phyloP scores from a whole-genome alignment of 2,797 vertebrate genomes.

The Sebastes minor region DNA sequence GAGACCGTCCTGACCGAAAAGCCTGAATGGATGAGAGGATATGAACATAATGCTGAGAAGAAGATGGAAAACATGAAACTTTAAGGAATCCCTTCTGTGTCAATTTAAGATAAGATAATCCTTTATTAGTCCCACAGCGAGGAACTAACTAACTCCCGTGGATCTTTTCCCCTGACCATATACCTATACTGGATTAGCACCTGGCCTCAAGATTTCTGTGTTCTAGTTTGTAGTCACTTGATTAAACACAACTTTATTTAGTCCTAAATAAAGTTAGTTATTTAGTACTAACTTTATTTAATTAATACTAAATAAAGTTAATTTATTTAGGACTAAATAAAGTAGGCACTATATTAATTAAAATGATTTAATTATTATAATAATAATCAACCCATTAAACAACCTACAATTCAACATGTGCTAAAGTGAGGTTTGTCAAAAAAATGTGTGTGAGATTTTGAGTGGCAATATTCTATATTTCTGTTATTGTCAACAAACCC shows the following conservation, averaged over 20 bases:
- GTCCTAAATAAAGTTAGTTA: neutral
- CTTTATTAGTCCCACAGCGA: too few relatives aligned
- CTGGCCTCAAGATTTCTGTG: neutral
- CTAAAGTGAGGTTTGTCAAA: neutral
- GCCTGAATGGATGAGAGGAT: constrained; percentile 72
- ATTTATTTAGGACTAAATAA: neutral
- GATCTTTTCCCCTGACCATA: neutral
- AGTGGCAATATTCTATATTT: neutral
- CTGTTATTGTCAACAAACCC: neutral
- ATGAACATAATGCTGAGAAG: neutral
- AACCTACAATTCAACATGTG: neutral
- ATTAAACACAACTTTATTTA: neutral
- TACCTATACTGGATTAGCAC: neutral
- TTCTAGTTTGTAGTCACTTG: neutral
- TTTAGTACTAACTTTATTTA: fast-evolving
- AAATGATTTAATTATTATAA: neutral
- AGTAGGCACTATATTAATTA: neutral
- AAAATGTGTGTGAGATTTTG: neutral
- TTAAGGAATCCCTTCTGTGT: neutral
- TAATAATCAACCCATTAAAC: too few relatives aligned
- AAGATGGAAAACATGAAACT: neutral
- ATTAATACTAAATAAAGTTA: neutral
- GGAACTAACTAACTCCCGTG: neutral
- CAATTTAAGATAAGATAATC: neutral
- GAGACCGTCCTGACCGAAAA: constrained; percentile 97